A percentile compares a stretch with the other conserved stretches of the same genome.
Conservation (phyloP, 2,113 vertebrate genomes). For the Bos javanicus region DNA sequence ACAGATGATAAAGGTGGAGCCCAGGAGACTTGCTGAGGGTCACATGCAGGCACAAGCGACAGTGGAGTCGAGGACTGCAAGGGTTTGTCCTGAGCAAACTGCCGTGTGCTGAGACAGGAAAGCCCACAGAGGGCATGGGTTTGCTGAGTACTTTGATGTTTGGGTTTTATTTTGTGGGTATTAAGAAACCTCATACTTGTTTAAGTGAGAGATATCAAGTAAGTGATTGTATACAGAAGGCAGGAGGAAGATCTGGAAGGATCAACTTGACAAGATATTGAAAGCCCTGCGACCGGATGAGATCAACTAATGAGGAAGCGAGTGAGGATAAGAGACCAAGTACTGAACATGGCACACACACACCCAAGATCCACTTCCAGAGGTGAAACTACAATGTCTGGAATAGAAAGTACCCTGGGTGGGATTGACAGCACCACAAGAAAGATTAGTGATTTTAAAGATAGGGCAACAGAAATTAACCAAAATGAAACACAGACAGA, state of each 20-base stretch:
- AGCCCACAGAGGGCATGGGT: background rate
- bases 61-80: background rate
- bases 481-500: background rate
- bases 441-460: background rate
- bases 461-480: background rate
- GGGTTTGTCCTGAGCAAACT: background rate
- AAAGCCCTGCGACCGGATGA: background rate
- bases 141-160: background rate
- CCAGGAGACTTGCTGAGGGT: background rate
- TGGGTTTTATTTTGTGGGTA: background rate
- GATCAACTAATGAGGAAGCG: background rate
- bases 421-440: background rate
- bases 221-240: background rate
- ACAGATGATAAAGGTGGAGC: background rate
- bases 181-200: background rate
- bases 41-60: rapidly evolving
- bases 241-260: background rate
- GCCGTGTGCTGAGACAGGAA: background rate
- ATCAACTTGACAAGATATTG: background rate
- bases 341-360: background rate
- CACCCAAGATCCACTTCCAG: background rate
- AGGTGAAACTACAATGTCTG: background rate
- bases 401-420: background rate
- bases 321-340: background rate
- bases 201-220: background rate